phyloP scores from a whole-genome alignment of 2,888 invertebrate genomes.

The Taphrorychus bicolor region DNA sequence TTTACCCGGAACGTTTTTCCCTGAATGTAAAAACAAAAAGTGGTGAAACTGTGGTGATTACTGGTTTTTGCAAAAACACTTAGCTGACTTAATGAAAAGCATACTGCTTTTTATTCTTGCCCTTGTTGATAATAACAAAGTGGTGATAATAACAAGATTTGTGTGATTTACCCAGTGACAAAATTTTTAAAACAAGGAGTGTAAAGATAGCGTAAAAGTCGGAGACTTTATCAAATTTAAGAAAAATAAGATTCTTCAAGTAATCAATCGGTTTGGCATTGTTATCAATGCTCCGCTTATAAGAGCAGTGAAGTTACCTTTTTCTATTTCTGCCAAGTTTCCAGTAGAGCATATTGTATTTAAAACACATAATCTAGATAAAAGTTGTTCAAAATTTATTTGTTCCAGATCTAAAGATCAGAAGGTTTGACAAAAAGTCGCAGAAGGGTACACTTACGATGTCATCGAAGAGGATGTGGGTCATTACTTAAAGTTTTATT shows the following conservation, averaged over 20 bases:
- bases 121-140: background rate
- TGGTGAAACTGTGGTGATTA: constrained; percentile 13
- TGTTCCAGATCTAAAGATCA: constrained; percentile 70
- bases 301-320: constrained; percentile 68
- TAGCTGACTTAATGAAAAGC: constrained; percentile 35
- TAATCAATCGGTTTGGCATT: constrained; percentile 67
- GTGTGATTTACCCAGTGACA: constrained; percentile 3
- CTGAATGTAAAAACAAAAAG: constrained; percentile 13
- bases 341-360: constrained; percentile 76
- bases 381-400: constrained; percentile 64
- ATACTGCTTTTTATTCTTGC: constrained; percentile 13
- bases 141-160: constrained; percentile 8
- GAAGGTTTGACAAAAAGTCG: constrained; percentile 67
- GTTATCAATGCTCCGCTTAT: constrained; percentile 79
- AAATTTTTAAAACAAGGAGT: constrained; percentile 14
- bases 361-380: constrained; percentile 67
- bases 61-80: constrained; percentile 12
- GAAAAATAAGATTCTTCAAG: constrained; percentile 8
- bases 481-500: constrained; percentile 69
- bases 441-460: constrained; percentile 66
- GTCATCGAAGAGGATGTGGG: constrained; percentile 70
- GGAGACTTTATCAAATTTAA: constrained; percentile 14
- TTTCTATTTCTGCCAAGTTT: constrained; percentile 74
- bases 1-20: too few species aligned
- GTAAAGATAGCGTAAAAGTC: constrained; percentile 3